phyloP scores from a whole-genome alignment of 2,113 vertebrate species.

The Brachypteracias leptosomus region DNA sequence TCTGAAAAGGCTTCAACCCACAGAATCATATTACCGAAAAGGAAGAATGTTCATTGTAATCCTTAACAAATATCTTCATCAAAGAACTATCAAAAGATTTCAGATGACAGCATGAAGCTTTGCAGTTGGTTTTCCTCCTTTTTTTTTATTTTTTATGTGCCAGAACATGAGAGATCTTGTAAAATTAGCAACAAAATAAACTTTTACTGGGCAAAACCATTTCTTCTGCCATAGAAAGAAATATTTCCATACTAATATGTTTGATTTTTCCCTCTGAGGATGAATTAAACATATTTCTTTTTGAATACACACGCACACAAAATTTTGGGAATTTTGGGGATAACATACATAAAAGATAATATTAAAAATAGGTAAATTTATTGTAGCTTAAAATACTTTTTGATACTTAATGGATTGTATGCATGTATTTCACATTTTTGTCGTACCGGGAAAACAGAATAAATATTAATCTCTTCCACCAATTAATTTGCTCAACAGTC shows the following conservation, averaged over 20 bases:
- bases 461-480: constrained; percentile 67
- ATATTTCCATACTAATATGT: background rate
- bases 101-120: background rate
- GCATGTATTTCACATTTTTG: constrained; percentile 48
- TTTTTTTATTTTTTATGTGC: background rate
- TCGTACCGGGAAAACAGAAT: constrained; percentile 34
- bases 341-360: background rate
- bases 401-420: constrained; percentile 45
- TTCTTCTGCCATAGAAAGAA: background rate
- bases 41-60: background rate
- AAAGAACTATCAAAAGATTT: constrained; percentile 4
- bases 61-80: background rate
- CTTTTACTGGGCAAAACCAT: background rate
- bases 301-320: background rate
- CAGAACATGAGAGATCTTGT: background rate
- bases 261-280: background rate
- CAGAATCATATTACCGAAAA: background rate
- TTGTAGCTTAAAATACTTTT: constrained; percentile 24
- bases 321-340: background rate
- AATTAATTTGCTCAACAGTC: constrained; percentile 66
- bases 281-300: constrained; percentile 17
- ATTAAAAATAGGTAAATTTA: background rate
- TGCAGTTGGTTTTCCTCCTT: background rate
- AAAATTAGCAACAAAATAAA: background rate
- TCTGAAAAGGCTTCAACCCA: background rate